phyloP scores from a whole-genome alignment of 2,797 vertebrate species.

The Brotula barbata region DNA sequence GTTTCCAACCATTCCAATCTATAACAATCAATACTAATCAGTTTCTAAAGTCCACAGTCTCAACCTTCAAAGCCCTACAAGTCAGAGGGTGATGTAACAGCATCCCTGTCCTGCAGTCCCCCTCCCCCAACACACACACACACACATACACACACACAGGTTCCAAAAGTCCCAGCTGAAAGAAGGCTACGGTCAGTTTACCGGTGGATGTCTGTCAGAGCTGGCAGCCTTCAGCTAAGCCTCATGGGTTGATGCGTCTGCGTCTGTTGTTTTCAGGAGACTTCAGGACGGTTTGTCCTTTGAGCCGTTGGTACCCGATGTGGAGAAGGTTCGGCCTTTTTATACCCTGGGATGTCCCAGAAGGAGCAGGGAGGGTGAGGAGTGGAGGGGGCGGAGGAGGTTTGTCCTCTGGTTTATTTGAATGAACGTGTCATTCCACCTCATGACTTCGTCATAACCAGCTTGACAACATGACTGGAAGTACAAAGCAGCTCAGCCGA shows the following conservation, averaged over 20 bases:
- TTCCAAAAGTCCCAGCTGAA: background rate
- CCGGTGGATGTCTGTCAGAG: conserved; percentile 40
- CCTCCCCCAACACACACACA: background rate
- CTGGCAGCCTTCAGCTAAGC: conserved; percentile 32
- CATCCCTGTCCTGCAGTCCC: background rate
- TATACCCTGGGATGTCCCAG: conserved; percentile 63
- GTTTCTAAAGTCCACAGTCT: no score
- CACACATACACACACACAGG: no score
- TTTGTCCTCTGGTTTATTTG: conserved; percentile 23
- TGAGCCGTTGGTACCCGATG: conserved; percentile 22
- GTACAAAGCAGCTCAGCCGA: no score
- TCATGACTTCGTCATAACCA: no score
- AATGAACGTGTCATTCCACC: conserved; percentile 42
- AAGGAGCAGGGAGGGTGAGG: background rate
- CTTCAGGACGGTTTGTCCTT: conserved; percentile 25
- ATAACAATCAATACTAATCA: no score
- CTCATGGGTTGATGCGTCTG: conserved; percentile 47
- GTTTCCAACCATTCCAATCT: no score
- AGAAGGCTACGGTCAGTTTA: conserved; percentile 35
- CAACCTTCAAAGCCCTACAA: background rate
- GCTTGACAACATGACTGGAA: background rate
- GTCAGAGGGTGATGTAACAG: conserved; percentile 19
- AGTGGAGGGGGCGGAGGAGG: background rate
- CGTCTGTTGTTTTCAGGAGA: conserved; percentile 16
- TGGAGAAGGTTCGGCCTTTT: conserved; percentile 39